Percentiles rank a stretch among this genome's conserved stretches.
phyloP scores from a whole-genome alignment of 2,797 vertebrate genomes.

The Esox masquinongy region DNA sequence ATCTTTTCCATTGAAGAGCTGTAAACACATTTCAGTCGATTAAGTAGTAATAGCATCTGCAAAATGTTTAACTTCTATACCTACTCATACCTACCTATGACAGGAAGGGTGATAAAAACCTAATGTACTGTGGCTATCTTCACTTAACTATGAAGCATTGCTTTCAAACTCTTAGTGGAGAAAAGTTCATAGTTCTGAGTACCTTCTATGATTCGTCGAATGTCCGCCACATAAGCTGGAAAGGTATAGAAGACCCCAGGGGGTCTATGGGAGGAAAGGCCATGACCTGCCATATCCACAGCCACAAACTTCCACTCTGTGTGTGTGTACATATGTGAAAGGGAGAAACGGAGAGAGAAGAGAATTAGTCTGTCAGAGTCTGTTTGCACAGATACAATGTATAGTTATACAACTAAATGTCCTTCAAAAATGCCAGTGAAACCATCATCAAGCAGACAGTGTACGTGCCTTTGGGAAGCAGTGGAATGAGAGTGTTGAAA shows the following conservation, averaged over 20 bases:
- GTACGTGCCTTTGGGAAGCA: constrained; percentile 72
- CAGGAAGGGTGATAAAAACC: neutral
- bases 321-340: neutral
- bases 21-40: constrained; percentile 29
- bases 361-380: neutral
- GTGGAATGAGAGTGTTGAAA: constrained; percentile 78
- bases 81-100: neutral
- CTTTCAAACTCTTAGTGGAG: neutral
- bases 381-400: neutral
- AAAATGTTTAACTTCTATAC: neutral
- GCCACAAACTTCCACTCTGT: constrained; percentile 83
- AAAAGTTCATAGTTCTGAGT: neutral
- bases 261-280: constrained; percentile 84
- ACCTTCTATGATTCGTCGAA: constrained; percentile 66
- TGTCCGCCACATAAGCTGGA: constrained; percentile 78
- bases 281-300: constrained; percentile 88
- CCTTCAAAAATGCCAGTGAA: neutral
- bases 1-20: constrained; percentile 89
- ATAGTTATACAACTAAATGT: neutral
- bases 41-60: neutral
- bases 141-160: neutral
- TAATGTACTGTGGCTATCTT: neutral
- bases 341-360: neutral
- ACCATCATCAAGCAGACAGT: neutral
- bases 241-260: constrained; percentile 77